A percentile compares a stretch with the other conserved stretches of the same genome.
Evolutionary conservation across 2,888 invertebrate species (phyloP).

Genomic region (Synergus laeviventris): DNA sequence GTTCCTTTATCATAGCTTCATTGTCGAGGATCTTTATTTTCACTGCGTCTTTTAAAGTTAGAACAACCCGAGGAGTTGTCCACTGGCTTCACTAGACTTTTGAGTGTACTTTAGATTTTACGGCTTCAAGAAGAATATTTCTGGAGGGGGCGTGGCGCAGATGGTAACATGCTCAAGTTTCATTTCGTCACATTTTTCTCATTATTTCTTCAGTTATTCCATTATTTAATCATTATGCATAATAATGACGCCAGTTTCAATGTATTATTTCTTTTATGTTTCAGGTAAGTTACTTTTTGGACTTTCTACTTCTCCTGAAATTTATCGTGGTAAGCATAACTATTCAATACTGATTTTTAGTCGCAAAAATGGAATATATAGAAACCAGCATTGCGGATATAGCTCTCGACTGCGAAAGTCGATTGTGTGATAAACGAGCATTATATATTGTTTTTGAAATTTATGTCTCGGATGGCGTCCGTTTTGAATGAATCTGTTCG

Average conservation of each 20-base stretch:
- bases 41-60: neutral
- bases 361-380: neutral
- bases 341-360: neutral
- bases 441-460: constrained; percentile 3
- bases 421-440: neutral
- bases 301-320: neutral
- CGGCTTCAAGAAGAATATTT: neutral
- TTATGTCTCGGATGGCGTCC: constrained; percentile 25
- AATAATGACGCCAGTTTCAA: neutral
- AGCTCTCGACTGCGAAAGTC: neutral
- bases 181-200: no score
- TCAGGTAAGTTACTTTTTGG: constrained; percentile 1
- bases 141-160: no score
- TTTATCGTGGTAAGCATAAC: neutral
- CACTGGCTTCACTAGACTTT: no score
- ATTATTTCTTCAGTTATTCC: no score
- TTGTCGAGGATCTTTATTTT: neutral
- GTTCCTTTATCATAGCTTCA: neutral
- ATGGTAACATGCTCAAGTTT: no score
- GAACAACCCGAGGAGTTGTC: neutral
- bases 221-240: neutral
- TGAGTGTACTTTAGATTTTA: neutral
- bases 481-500: constrained; percentile 39
- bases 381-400: neutral
- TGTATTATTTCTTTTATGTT: neutral